Evolutionary conservation across 2,888 invertebrate genomes (phyloP), one percentile per base, ranked within the genome.

Genomic region (Drosophila neutralis): DNA sequence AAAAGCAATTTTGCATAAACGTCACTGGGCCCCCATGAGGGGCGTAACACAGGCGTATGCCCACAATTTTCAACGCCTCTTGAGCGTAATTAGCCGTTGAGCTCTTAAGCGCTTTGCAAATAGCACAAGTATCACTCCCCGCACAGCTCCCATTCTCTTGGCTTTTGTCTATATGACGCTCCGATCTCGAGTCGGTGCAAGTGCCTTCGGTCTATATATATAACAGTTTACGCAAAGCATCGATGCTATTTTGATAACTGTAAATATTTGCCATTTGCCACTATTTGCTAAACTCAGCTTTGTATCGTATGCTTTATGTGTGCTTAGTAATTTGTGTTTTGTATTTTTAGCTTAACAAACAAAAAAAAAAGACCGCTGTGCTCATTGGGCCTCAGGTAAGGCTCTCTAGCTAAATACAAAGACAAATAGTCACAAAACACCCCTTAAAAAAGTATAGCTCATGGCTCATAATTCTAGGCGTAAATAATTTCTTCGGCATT

Each of bases 21-120:
- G 89, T 84, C 83, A 84, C 83, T 69, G 70, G 33, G 54, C 24
- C 10, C 10, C 45, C 18, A 33, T 31, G 5, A 40, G 29, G 15
- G 21, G 36, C 15, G 57, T 31, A 56, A 51, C 29, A 36, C 49
- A 21, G 21, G 36, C 54, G 49, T 62, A 27, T 38, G 27, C 5
- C 69, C 72, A 88, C 79, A 90, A 88, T 90, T 90, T 90, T 87
- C 90, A 79, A 88, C 79, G 89, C 90, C 87, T 87, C 82, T 87
- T 90, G 90, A 87, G 84, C 90, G 87, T 90, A 87, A 87, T 87
- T 87, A 87, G 77, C 73, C 82, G 82, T 73, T 87, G 77, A 87
- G 87, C 87, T 76, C 70, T 79, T 79, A 89, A 87, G 87, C 87
- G 61, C 64, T 67, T 33, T 52, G 82, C 73, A 87, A 87, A 90